Base-by-base conservation (phyloP, 2,797 vertebrate species). In the Orientallactaga sibirica region DNA sequence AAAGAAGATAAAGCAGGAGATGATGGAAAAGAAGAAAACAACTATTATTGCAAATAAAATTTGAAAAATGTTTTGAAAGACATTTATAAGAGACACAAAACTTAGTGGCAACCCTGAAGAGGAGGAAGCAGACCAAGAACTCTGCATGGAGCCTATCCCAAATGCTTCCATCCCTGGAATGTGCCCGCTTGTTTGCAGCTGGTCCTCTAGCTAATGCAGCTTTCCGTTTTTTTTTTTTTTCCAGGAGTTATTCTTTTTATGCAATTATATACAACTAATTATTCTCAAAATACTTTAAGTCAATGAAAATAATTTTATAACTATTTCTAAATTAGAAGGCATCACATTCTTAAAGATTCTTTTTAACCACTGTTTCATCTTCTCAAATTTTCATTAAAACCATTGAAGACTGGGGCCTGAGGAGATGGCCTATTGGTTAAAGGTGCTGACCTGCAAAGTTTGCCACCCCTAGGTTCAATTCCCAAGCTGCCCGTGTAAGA, bases 31-130 rank as follows among this genome's bases (percentile, higher is more conserved):
- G 3, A 25, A 71, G 41, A 86, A 33, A 29, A 43, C 5, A 8
- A 76, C 33, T 37, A 48, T 84, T n/a, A 81, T 29, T 84, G 33
- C 41, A 85, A 43, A 80, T 86, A 71, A 64, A 86, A 90, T 62
- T 25, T 81, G 29, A 73, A 92, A 61, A 73, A 25, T 81, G 33
- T 4, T 62, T 90, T 88, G 68, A 24, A 87, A 81, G 48, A 62
- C 80, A 92, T 24, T 18, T 71, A 43, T 2, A 27, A 87, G 25
- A 84, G 48, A 81, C 64, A 22, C 7, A 66, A 85, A 84, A 64
- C 8, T 73, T 73, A 64, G 22, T 0, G 2, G 4, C 86, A 8
- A 68, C 1, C 9, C 41, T 2, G 33, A 64, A 19, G 14, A 61
- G 29, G 22, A 14, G 20, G 27, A 67, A 3, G 27, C 2, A 43